Conservation (phyloP, 2,797 vertebrate genomes). For the Pseudotriccus pelzelni region DNA sequence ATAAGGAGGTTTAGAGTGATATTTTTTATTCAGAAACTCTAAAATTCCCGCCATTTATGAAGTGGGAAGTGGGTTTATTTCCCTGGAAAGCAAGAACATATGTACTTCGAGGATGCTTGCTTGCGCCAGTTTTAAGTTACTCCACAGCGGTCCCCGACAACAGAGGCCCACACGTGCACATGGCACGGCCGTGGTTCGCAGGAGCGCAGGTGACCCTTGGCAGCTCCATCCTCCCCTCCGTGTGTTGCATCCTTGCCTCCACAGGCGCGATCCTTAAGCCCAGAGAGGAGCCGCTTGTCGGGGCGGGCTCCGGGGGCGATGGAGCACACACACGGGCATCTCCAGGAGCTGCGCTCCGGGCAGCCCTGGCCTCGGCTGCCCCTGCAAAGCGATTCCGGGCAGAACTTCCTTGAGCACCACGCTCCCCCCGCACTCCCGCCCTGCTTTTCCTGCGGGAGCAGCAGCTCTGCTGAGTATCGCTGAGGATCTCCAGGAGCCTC, state of each 20-base stretch:
- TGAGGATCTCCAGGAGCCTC: background rate
- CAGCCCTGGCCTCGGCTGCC: background rate
- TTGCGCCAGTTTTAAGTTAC: accelerated
- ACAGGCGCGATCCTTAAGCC: accelerated
- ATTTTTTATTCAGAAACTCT: background rate
- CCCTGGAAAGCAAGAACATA: background rate
- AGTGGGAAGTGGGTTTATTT: background rate
- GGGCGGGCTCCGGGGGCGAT: no score
- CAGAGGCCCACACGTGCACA: accelerated
- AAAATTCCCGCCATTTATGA: accelerated
- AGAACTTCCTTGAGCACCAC: background rate
- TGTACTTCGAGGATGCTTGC: background rate
- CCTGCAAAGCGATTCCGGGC: accelerated
- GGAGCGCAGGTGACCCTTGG: accelerated
- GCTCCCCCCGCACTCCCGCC: background rate
- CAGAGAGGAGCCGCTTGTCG: no score
- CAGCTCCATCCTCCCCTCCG: background rate
- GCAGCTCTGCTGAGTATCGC: background rate
- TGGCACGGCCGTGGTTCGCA: accelerated
- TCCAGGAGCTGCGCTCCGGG: accelerated
- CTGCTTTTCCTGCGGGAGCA: background rate
- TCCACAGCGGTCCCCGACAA: accelerated
- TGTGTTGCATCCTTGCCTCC: accelerated
- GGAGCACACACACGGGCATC: background rate
- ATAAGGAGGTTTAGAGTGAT: background rate